Base-by-base conservation (phyloP, 2,888 invertebrate species). In the Uropetala carovei region DNA sequence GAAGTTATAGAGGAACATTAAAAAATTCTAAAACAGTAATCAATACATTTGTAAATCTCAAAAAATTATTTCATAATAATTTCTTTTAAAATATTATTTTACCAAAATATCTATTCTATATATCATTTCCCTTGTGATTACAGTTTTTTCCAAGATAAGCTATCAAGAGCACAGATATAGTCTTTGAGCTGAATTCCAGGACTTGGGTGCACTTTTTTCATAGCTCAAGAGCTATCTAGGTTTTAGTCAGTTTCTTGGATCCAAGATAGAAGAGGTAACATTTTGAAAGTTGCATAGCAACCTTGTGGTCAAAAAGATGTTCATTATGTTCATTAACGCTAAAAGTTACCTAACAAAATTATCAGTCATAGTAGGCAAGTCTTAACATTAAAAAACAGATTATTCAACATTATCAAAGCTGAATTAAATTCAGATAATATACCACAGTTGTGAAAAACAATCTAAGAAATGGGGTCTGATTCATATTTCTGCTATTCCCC, bases 11-110 rank as follows among this genome's bases (percentile, higher is more conserved):
- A 89, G 89, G 89, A 89, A 89, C 89, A 89, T 89, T 60, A 27
- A 89, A 89, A 64, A 89, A 64, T 64, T 89, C 64, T 64, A 89
- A 89, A 89, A 89, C 89, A 89, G 89, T 89, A 59, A 89, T 89
- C 89, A 64, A 89, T 89, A 89, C 89, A 89, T 89, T 43, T 60
- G 60, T 89, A 43, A 89, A 89, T 89, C 64, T 64, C 43, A 64
- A 89, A 89, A 89, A 59, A 27, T 89, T 30, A 89, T 89, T 89
- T 89, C 60, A 60, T 89, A 64, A 64, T 56, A 43, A 43, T 7
- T 56, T 89, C 60, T 89, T 89, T 89, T 60, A 64, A 89, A 64
- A 89, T 64, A 89, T 89, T 89, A 30, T 30, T 86, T 59, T 89
- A 89, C 89, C 89, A 89, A 89, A 89, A 89, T 89, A 89, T 64